A percentile compares a stretch with the other conserved stretches of the same genome.
These are phyloP conservation scores for Molanna angustata DNA, from an alignment of 2,888 invertebrate genomes.

Conservation along the genomic window DNA sequence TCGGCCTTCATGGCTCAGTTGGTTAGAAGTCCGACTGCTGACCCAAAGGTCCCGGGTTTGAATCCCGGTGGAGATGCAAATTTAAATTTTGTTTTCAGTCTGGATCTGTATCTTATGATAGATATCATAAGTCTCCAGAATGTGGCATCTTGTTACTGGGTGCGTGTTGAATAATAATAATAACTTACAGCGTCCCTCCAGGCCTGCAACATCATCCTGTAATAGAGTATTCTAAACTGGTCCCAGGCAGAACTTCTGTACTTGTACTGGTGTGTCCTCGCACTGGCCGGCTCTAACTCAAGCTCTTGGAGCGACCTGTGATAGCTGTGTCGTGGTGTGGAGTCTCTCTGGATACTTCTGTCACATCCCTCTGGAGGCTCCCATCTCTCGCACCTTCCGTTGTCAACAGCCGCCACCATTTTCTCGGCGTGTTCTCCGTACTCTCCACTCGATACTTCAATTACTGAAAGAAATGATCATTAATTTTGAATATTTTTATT, in stretches of 20 bases:
- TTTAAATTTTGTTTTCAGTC: too few relatives aligned
- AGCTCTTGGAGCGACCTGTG: constrained; percentile 43
- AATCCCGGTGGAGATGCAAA: too few relatives aligned
- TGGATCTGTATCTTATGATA: too few relatives aligned
- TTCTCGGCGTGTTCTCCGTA: constrained; percentile 69
- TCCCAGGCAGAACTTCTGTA: constrained; percentile 59
- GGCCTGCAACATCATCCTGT: constrained; percentile 71
- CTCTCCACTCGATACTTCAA: constrained; percentile 78
- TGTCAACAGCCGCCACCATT: constrained; percentile 67
- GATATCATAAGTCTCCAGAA: too few relatives aligned
- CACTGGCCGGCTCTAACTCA: constrained; percentile 46
- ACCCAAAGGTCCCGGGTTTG: too few relatives aligned
- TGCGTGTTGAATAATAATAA: too few relatives aligned
- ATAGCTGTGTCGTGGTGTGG: not conserved
- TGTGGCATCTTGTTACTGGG: too few relatives aligned
- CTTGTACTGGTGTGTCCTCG: constrained; percentile 52
- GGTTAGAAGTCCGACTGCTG: too few relatives aligned
- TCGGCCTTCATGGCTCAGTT: too few relatives aligned
- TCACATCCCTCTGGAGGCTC: constrained; percentile 31
- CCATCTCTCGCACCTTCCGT: constrained; percentile 61
- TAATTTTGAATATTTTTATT: too few relatives aligned
- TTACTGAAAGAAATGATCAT: constrained; percentile 58
- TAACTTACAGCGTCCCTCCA: constrained; percentile 66
- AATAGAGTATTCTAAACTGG: constrained; percentile 66
- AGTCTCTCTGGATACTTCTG: not conserved